phyloP scores from a whole-genome alignment of 1,140 invertebrate genomes.

The Drosophila truncata region DNA sequence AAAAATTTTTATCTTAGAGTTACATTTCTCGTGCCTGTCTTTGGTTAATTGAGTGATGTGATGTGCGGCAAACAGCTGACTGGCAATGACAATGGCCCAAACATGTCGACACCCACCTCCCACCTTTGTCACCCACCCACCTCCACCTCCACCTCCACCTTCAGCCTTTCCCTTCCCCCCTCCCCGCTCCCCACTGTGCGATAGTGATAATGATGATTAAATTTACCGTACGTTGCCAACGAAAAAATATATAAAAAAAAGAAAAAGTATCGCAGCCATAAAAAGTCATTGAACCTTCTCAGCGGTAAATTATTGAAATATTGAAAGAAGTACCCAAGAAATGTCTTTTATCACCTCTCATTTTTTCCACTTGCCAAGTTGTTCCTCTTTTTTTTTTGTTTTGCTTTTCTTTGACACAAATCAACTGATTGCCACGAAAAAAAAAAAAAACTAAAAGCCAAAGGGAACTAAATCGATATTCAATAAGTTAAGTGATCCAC shows the following conservation, averaged over 20 bases:
- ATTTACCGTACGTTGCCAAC: slow-evolving; percentile 60
- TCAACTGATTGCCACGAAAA: slow-evolving; percentile 54
- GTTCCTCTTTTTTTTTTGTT: slow-evolving; percentile 17
- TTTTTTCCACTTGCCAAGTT: slow-evolving; percentile 27
- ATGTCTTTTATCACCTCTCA: slow-evolving; percentile 39
- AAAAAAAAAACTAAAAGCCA: slow-evolving; percentile 12
- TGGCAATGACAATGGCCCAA: slow-evolving; percentile 51
- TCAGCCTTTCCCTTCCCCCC: background rate
- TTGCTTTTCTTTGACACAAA: slow-evolving; percentile 53
- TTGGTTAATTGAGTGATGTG: slow-evolving; percentile 51
- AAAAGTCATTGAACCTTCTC: slow-evolving; percentile 69
- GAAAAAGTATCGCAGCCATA: slow-evolving; percentile 56
- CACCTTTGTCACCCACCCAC: background rate
- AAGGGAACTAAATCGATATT: slow-evolving; percentile 27
- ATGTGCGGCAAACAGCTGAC: slow-evolving; percentile 62
- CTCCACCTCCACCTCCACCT: background rate
- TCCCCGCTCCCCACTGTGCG: slow-evolving; percentile 7
- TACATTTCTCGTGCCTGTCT: slow-evolving; percentile 33
- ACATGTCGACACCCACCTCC: slow-evolving; percentile 11
- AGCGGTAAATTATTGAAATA: slow-evolving; percentile 67
- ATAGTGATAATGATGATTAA: slow-evolving; percentile 77
- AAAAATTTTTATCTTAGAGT: slow-evolving; percentile 28
- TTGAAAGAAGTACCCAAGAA: slow-evolving; percentile 48
- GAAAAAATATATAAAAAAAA: slow-evolving; percentile 12
- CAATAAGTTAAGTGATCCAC: slow-evolving; percentile 36